Evolutionary conservation across 2,113 vertebrate species (phyloP).

Genomic region (Bubalus kerabau): DNA sequence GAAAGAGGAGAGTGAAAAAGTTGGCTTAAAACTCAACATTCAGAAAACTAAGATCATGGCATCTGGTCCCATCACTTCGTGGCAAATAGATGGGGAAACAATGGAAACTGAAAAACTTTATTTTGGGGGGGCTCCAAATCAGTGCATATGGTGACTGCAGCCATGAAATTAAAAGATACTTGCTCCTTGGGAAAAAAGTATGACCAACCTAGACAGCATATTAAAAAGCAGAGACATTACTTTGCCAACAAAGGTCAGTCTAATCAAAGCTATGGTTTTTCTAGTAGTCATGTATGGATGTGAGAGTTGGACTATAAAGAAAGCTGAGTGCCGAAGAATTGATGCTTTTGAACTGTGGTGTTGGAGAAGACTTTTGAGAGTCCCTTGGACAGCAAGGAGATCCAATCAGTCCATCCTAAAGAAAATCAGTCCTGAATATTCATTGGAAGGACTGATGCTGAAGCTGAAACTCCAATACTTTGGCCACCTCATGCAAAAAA

Average conservation of each 20-base stretch:
- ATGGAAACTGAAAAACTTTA: neutral
- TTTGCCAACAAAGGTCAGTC: neutral
- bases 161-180: neutral
- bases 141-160: neutral
- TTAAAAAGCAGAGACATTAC: neutral
- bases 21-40: neutral
- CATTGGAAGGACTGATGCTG: neutral
- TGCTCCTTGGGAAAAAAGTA: neutral
- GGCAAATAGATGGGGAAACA: neutral
- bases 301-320: neutral
- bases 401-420: neutral
- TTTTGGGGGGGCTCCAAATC: neutral
- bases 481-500: neutral
- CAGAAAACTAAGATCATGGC: neutral
- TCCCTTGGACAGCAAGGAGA: neutral
- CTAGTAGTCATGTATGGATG: neutral
- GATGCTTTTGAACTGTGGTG: neutral
- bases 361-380: neutral
- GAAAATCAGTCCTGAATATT: neutral
- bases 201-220: neutral
- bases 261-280: neutral
- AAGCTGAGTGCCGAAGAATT: rapidly evolving
- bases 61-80: neutral
- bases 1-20: neutral
- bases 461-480: neutral